Conservation (phyloP, 2,888 invertebrate species). For the Pristionchus exspectatus region DNA sequence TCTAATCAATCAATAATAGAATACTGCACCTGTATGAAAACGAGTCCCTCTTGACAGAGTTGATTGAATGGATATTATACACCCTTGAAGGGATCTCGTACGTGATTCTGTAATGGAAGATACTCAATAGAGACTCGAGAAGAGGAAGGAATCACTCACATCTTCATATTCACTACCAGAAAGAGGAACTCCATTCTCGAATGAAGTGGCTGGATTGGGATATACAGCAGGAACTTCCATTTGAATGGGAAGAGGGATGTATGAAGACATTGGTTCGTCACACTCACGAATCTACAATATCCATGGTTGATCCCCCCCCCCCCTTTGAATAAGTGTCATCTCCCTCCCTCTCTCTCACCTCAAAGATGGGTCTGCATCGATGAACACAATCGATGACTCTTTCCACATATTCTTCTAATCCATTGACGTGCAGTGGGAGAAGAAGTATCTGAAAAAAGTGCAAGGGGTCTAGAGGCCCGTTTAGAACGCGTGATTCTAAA, state of each 20-base stretch:
- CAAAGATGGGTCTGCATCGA: conserved; percentile 33
- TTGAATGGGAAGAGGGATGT: conserved; percentile 18
- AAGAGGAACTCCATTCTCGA: conserved; percentile 20
- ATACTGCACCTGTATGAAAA: conserved; percentile 39
- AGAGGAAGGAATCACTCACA: background rate
- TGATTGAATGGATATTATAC: too few species aligned
- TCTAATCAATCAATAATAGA: background rate
- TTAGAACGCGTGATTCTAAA: too few species aligned
- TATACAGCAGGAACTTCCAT: background rate
- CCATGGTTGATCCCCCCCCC: too few species aligned
- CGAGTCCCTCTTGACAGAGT: too few species aligned
- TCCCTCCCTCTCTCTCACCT: conserved; percentile 41
- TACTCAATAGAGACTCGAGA: background rate
- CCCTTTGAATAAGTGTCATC: too few species aligned
- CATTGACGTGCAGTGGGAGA: too few species aligned
- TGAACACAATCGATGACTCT: conserved; percentile 43
- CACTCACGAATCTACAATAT: too few species aligned
- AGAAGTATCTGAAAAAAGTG: background rate
- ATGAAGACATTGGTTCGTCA: conserved; percentile 22
- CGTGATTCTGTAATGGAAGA: background rate
- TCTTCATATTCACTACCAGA: conserved; percentile 22
- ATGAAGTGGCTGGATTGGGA: conserved; percentile 18
- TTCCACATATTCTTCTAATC: too few species aligned
- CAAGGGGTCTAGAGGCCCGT: too few species aligned
- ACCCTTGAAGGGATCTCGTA: too few species aligned